Evolutionary conservation across 1,140 invertebrate species (phyloP), one percentile per base, ranked within the genome.

Genomic region (Heliconius nattereri): DNA sequence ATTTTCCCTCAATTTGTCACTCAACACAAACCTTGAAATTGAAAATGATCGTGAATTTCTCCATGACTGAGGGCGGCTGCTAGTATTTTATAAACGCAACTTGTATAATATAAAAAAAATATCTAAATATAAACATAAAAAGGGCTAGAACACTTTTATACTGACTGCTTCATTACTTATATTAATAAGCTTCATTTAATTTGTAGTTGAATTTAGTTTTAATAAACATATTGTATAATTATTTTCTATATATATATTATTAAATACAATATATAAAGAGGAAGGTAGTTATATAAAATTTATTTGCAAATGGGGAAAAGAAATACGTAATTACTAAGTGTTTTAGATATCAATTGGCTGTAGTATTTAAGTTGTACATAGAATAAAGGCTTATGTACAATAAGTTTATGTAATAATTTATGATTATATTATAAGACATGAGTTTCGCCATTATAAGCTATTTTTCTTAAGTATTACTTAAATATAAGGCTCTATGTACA

Each of bases 231-330:
- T 23, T 60, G 11, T 73, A 20, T 20, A 49, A 49, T 26, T 73
- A 49, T 75, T 32, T 57, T 29, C 29, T 29, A n/a, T 37, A 60
- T 29, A n/a, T 37, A 60, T 75, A 75, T 7, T 57, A 57, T 16
- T 16, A 45, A 16, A 45, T 45, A 45, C 40, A 40, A 40, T 40
- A 40, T 2, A 52, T 75, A 75, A 20, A n/a, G 32, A 29, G 7
- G 29, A n/a, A 37, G 20, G 49, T 52, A 52, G 49, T 52, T 52
- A 60, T 57, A 66, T 45, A 37, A 19, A n/a, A 60, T 84, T 87
- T 78, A 80, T 86, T 85, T 84, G 82, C 80, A 87, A 91, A 91
- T n/a, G 90, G 90, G 90, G 90, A 91, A 91, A 91, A 91, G 86
- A 86, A 89, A 90, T 90, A 91, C 90, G 90, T 91, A 90, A 89